Percentiles rank a stretch among this genome's conserved stretches.
Evolutionary conservation across 1,140 invertebrate genomes (phyloP).

Genomic region (Luehdorfia chinensis): DNA sequence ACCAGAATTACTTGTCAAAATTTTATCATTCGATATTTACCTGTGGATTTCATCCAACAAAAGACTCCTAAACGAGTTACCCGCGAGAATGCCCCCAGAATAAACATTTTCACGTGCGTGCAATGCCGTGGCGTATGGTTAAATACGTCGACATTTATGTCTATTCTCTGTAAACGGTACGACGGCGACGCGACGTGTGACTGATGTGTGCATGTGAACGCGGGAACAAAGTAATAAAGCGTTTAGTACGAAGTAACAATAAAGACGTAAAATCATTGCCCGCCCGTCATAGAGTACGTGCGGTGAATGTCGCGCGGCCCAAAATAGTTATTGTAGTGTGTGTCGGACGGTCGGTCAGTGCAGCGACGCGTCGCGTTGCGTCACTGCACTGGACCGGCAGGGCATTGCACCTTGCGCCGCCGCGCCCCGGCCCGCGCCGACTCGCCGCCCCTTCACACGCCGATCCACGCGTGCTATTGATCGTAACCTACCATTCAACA

Average conservation of each 20-base stretch:
- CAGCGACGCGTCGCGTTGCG: conserved; percentile 61
- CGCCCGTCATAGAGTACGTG: conserved; percentile 51
- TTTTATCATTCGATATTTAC: conserved; percentile 47
- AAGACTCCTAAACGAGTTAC: conserved; percentile 48
- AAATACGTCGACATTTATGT: conserved; percentile 6
- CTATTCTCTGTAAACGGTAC: not conserved
- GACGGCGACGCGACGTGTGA: not conserved
- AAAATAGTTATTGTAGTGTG: conserved; percentile 58
- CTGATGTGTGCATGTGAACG: not conserved
- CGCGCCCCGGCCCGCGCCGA: conserved; percentile 23
- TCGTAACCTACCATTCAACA: conserved; percentile 59
- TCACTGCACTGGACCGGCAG: conserved; percentile 61
- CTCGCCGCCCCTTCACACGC: conserved; percentile 38
- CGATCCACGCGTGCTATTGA: conserved; percentile 50
- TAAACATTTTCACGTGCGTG: conserved; percentile 32
- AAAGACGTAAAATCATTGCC: conserved; percentile 35
- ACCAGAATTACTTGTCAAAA: conserved; percentile 30
- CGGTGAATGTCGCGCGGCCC: conserved; percentile 61
- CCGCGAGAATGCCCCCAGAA: conserved; percentile 31
- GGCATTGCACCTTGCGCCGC: conserved; percentile 63
- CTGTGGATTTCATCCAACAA: conserved; percentile 45
- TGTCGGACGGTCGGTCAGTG: conserved; percentile 57
- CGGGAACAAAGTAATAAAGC: conserved; percentile 20
- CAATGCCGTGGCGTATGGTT: conserved; percentile 10
- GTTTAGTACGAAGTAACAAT: conserved; percentile 23